Evolutionary conservation across 2,797 vertebrate species (phyloP).

Genomic region (Protosalanx chinensis): DNA sequence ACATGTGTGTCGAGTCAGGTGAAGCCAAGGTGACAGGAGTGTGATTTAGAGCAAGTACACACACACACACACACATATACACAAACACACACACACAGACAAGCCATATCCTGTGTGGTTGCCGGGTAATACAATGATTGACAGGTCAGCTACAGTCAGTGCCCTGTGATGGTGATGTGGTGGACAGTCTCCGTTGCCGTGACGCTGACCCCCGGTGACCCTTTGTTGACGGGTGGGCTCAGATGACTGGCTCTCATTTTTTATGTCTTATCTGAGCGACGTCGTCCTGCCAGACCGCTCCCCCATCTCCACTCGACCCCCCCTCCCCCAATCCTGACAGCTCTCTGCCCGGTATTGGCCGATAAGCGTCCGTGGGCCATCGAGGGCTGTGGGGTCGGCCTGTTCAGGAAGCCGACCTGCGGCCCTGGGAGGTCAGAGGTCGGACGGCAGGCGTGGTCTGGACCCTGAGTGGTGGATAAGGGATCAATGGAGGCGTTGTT

Average conservation of each 20-base stretch:
- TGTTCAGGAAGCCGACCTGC: conserved; percentile 42
- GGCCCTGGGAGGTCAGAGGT: conserved; percentile 47
- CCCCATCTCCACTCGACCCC: conserved; percentile 13
- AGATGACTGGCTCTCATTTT: conserved; percentile 58
- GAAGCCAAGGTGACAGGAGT: background rate
- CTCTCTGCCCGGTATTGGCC: conserved; percentile 30
- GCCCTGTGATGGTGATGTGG: conserved; percentile 29
- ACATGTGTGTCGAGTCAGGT: background rate
- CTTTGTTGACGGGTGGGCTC: conserved; percentile 50
- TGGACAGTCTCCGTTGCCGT: conserved; percentile 44
- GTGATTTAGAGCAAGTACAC: background rate
- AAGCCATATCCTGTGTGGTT: conserved; percentile 18
- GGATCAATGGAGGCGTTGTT: conserved; percentile 53
- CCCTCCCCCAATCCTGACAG: conserved; percentile 26
- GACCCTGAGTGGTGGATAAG: background rate
- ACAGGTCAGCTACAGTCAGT: conserved; percentile 37
- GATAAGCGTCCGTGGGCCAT: conserved; percentile 19
- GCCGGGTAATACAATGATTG: conserved; percentile 50
- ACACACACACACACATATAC: background rate
- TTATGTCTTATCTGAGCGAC: conserved; percentile 59
- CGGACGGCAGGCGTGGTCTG: conserved; percentile 32
- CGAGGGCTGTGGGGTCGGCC: conserved; percentile 18
- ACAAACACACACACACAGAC: background rate
- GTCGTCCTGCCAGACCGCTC: conserved; percentile 14
- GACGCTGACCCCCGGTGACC: conserved; percentile 56